Conservation (phyloP, 2,113 vertebrate species). For the Galemys pyrenaicus region DNA sequence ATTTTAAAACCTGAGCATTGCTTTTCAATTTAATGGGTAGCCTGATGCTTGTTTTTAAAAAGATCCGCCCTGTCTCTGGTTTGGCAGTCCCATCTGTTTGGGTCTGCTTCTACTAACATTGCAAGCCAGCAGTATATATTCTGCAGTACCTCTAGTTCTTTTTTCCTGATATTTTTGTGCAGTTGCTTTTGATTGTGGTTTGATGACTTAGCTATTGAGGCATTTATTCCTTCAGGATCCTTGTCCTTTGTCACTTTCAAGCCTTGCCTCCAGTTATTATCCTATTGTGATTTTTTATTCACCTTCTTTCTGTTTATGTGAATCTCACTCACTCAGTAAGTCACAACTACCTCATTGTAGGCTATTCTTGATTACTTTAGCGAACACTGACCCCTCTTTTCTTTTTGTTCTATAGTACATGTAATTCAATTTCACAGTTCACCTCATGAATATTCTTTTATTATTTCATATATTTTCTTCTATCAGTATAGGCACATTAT, state of each 20-base stretch:
- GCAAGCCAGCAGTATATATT: conserved; percentile 4
- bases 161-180: not conserved
- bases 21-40: conserved; percentile 62
- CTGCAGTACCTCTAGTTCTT: not conserved
- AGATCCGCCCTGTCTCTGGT: conserved; percentile 25
- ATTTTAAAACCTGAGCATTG: conserved; percentile 64
- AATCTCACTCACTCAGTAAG: conserved; percentile 16
- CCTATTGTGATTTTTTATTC: not conserved
- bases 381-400: conserved; percentile 12
- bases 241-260: not conserved
- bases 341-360: not conserved
- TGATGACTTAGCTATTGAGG: not conserved
- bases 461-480: conserved; percentile 11
- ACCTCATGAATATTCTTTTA: conserved; percentile 25
- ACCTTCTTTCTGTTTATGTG: not conserved
- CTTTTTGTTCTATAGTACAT: not conserved
- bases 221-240: not conserved
- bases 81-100: conserved; percentile 59
- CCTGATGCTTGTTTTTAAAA: conserved; percentile 66
- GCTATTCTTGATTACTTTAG: conserved; percentile 56
- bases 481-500: not conserved
- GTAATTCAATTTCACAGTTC: conserved; percentile 52
- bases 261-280: not conserved
- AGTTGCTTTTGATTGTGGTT: not conserved
- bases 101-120: conserved; percentile 51